These are phyloP conservation scores for Pseudomyrmex dendroicus DNA, from an alignment of 1,140 invertebrate species.

Conservation along the genomic window DNA sequence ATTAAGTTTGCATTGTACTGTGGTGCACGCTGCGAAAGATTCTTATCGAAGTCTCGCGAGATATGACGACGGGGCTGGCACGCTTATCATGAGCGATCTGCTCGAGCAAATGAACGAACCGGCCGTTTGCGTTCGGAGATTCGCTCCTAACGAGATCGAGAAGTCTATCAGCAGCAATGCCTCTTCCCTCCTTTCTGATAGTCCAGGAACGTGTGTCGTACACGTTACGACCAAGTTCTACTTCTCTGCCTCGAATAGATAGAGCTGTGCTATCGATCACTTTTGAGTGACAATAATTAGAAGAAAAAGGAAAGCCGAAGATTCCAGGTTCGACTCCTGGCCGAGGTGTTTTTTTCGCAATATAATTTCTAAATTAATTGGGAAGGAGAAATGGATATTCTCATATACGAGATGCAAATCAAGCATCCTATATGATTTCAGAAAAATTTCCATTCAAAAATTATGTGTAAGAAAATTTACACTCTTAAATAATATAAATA, in stretches of 20 bases:
- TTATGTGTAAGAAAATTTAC: no score
- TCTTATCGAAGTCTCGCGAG: conserved; percentile 74
- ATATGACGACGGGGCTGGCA: conserved; percentile 73
- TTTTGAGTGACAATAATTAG: conserved; percentile 18
- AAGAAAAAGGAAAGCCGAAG: no score
- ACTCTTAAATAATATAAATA: no score
- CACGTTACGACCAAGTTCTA: conserved; percentile 22
- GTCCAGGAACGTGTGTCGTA: background rate
- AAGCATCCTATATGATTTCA: no score
- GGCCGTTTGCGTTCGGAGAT: conserved; percentile 54
- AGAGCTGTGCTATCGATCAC: conserved; percentile 10
- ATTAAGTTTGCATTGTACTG: conserved; percentile 80
- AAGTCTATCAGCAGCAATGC: conserved; percentile 24
- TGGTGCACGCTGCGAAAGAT: conserved; percentile 72
- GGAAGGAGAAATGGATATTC: no score
- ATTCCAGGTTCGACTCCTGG: no score
- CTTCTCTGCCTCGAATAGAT: conserved; percentile 13
- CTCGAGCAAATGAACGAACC: conserved; percentile 73
- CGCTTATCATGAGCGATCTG: conserved; percentile 70
- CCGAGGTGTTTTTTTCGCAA: no score
- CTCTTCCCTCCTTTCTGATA: conserved; percentile 26
- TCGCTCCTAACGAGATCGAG: conserved; percentile 73
- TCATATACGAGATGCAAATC: no score
- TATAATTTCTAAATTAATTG: no score
- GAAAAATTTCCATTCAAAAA: no score